Percentiles rank a stretch among this genome's conserved stretches.
Conservation (phyloP, 2,113 vertebrate genomes). For the Rostratula benghalensis region DNA sequence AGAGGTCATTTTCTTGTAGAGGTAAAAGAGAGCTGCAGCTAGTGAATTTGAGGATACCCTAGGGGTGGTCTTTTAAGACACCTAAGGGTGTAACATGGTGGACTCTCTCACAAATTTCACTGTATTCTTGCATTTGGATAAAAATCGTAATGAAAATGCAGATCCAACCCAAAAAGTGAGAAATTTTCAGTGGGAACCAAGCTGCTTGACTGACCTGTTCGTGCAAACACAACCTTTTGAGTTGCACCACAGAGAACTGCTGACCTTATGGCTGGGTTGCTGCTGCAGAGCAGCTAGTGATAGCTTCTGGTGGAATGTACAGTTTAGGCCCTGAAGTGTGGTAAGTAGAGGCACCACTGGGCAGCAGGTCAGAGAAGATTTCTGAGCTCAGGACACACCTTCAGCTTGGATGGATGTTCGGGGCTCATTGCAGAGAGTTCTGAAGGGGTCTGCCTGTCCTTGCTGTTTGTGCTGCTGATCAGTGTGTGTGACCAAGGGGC, state of each 20-base stretch:
- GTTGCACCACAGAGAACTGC: not conserved
- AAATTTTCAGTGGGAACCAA: not conserved
- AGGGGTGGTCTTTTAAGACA: conserved; percentile 8
- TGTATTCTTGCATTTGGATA: not conserved
- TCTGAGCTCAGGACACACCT: not conserved
- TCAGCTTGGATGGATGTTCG: not conserved
- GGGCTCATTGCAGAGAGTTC: not conserved
- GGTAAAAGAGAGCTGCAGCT: not conserved
- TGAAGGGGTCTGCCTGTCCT: not conserved
- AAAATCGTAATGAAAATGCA: not conserved
- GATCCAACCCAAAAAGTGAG: not conserved
- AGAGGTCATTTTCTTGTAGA: not conserved
- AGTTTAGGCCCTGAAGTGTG: not conserved
- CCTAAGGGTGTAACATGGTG: accelerated
- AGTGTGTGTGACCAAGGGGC: accelerated
- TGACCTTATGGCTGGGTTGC: accelerated
- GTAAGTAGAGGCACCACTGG: not conserved
- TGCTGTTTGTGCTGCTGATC: not conserved
- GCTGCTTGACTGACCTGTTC: not conserved
- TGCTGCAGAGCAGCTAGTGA: not conserved
- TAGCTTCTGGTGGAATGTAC: not conserved
- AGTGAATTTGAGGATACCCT: conserved; percentile 14
- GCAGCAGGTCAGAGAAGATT: not conserved
- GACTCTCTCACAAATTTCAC: not conserved
- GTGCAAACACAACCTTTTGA: not conserved